phyloP scores from a whole-genome alignment of 2,888 invertebrate genomes.

The Phyto melanocephala region DNA sequence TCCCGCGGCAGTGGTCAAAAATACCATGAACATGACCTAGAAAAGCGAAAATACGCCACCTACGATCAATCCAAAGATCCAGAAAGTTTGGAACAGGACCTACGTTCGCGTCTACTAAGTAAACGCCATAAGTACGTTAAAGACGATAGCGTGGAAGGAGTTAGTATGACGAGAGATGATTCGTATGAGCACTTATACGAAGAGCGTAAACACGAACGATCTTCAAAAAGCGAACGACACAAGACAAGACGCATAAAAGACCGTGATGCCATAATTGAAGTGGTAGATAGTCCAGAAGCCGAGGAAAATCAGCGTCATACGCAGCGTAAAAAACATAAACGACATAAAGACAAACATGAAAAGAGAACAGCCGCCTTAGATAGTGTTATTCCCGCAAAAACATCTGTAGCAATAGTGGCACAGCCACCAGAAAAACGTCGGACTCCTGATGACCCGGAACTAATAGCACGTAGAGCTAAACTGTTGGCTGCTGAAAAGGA shows the following conservation, averaged over 20 bases:
- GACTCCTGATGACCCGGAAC: conserved; percentile 79
- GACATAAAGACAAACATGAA: conserved; percentile 70
- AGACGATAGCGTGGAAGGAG: conserved; percentile 71
- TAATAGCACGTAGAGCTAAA: conserved; percentile 83
- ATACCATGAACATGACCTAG: conserved; percentile 68
- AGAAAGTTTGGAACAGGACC: conserved; percentile 85
- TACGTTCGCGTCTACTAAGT: conserved; percentile 86
- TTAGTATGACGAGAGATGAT: conserved; percentile 17
- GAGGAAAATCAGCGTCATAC: conserved; percentile 67
- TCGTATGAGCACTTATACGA: conserved; percentile 59
- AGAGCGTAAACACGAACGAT: conserved; percentile 70
- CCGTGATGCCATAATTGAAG: conserved; percentile 77
- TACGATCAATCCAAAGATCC: conserved; percentile 77
- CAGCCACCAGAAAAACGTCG: conserved; percentile 65
- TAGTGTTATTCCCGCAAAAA: conserved; percentile 13
- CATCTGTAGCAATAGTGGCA: not conserved
- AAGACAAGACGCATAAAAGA: conserved; percentile 69
- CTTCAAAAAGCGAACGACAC: conserved; percentile 65
- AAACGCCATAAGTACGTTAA: conserved; percentile 85
- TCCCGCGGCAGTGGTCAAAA: conserved; percentile 74
- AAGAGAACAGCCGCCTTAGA: conserved; percentile 60
- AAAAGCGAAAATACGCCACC: conserved; percentile 68
- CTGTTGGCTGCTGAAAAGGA: conserved; percentile 86
- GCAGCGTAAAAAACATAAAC: conserved; percentile 70
- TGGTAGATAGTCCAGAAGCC: conserved; percentile 78